phyloP scores from a whole-genome alignment of 2,797 vertebrate genomes.

The Lepilemur ruficaudatus region DNA sequence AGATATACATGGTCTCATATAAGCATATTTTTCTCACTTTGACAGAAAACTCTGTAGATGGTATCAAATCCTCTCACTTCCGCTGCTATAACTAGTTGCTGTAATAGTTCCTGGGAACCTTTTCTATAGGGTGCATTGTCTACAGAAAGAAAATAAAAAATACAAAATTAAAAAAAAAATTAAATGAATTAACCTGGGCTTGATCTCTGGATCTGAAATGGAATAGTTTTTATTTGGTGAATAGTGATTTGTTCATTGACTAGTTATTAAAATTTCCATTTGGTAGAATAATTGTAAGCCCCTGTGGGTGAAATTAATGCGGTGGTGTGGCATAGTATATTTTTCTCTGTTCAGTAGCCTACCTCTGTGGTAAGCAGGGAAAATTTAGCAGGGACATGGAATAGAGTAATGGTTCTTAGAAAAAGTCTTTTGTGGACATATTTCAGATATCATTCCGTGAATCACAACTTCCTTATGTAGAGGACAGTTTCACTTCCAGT shows the following conservation, averaged over 20 bases:
- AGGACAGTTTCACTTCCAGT: neutral
- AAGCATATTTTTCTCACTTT: neutral
- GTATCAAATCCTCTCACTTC: neutral
- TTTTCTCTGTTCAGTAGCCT: neutral
- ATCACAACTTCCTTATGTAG: neutral
- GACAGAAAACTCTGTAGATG: neutral
- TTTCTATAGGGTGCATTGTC: neutral
- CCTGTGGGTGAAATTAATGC: neutral
- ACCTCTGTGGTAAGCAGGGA: neutral
- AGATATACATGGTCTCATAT: neutral
- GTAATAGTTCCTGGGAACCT: neutral
- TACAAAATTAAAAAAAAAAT: neutral
- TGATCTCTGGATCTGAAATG: neutral
- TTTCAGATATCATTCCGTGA: neutral
- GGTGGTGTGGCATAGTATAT: rapidly evolving
- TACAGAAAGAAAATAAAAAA: neutral
- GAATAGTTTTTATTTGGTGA: neutral
- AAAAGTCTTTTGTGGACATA: neutral
- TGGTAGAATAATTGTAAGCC: neutral
- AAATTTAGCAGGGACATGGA: neutral
- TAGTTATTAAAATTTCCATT: neutral
- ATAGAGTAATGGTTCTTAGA: neutral
- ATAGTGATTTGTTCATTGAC: neutral
- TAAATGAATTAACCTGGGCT: neutral
- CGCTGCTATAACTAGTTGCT: neutral